A percentile compares a stretch with the other conserved stretches of the same genome.
Conservation (phyloP, 1,140 invertebrate species). For the Plectrocnemia conspersa region DNA sequence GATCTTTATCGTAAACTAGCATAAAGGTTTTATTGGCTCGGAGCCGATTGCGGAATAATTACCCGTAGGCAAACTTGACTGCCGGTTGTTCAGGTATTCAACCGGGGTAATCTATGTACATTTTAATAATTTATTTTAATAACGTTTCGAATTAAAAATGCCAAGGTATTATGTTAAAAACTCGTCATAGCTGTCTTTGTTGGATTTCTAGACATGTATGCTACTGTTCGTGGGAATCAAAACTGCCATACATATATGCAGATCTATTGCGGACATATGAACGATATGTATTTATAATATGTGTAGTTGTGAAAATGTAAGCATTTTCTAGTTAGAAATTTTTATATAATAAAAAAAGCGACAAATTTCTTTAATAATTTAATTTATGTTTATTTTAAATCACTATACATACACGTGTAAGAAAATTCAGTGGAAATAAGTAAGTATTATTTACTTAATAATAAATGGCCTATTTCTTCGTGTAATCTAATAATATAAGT, state of each 20-base stretch:
- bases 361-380: no score
- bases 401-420: no score
- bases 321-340: no score
- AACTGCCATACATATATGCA: conserved; percentile 24
- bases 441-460: no score
- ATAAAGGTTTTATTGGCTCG: neutral
- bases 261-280: no score
- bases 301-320: conserved; percentile 5
- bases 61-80: neutral
- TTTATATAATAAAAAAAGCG: no score
- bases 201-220: conserved; percentile 1
- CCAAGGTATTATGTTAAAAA: conserved; percentile 25
- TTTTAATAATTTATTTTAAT: conserved; percentile 29
- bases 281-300: conserved; percentile 7
- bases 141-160: conserved; percentile 28
- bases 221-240: conserved; percentile 20
- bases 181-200: conserved; percentile 8
- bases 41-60: conserved; percentile 1
- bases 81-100: conserved; percentile 16
- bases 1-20: neutral
- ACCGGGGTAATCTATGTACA: conserved; percentile 16
- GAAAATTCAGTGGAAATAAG: no score
- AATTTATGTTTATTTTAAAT: no score
- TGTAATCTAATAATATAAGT: no score
- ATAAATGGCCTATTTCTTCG: no score